phyloP scores from a whole-genome alignment of 2,113 vertebrate genomes.

The Bubalus kerabau region DNA sequence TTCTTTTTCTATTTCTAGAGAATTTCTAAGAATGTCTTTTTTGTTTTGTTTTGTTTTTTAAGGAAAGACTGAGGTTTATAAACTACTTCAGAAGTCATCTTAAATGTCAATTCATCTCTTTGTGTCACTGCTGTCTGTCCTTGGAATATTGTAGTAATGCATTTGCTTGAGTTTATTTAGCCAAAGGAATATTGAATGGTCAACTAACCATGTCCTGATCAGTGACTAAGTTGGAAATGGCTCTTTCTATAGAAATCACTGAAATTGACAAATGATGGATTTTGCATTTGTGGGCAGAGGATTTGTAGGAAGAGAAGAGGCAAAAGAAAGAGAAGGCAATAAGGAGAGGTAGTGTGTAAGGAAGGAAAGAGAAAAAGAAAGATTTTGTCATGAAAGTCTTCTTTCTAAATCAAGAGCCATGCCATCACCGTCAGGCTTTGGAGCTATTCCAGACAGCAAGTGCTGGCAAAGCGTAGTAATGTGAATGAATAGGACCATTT shows the following conservation, averaged over 20 bases:
- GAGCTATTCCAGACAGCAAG: neutral
- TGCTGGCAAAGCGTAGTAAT: neutral
- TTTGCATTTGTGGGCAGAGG: neutral
- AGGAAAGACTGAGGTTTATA: neutral
- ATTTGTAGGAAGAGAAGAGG: neutral
- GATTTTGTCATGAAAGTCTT: neutral
- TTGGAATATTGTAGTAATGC: rapidly evolving
- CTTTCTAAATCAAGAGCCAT: neutral
- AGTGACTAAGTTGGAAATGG: neutral
- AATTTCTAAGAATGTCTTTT: neutral
- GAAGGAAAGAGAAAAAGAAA: neutral
- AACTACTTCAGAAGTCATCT: neutral
- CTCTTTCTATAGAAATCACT: neutral
- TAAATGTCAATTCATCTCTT: neutral
- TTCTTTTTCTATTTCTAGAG: neutral
- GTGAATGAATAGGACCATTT: neutral
- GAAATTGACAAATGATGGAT: neutral
- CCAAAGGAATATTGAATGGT: neutral
- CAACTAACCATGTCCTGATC: neutral
- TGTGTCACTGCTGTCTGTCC: neutral
- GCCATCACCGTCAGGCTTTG: neutral
- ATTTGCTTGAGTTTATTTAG: neutral
- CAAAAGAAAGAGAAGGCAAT: neutral
- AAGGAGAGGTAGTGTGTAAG: neutral
- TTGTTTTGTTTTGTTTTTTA: neutral